phyloP scores from a whole-genome alignment of 2,797 vertebrate species.

The Tapirus indicus region DNA sequence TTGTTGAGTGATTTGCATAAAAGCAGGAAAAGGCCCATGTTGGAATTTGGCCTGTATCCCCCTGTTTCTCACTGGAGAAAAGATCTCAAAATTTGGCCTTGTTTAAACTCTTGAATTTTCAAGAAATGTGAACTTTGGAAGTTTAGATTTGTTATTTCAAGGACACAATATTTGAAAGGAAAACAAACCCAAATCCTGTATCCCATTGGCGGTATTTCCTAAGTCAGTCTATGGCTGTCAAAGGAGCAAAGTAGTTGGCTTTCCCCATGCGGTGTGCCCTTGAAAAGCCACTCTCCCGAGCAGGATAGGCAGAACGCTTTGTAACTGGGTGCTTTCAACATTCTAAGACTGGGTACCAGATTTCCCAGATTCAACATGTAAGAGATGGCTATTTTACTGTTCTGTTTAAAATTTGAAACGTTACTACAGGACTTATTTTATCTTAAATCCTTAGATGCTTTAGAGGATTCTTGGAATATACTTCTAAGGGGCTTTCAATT shows the following conservation, averaged over 20 bases:
- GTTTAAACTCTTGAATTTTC: constrained; percentile 14
- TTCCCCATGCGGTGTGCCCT: neutral
- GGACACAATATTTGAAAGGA: constrained; percentile 67
- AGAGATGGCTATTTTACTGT: neutral
- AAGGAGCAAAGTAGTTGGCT: neutral
- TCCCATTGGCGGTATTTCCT: neutral
- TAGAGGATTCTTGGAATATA: constrained; percentile 29
- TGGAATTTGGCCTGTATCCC: constrained; percentile 67
- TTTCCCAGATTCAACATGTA: neutral
- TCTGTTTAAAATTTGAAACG: constrained; percentile 32
- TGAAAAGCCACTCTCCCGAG: neutral
- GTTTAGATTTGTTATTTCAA: constrained; percentile 71
- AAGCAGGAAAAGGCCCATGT: constrained; percentile 74
- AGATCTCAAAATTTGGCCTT: constrained; percentile 18
- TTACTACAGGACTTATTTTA: constrained; percentile 13
- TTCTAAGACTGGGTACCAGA: neutral
- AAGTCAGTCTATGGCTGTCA: neutral
- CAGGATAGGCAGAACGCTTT: neutral
- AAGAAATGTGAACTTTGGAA: constrained; percentile 65
- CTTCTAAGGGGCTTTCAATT: constrained; percentile 54
- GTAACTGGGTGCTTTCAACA: neutral
- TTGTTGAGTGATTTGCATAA: constrained; percentile 82
- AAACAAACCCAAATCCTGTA: constrained; percentile 55
- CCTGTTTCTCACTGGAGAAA: constrained; percentile 1
- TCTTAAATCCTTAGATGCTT: constrained; percentile 47